phyloP scores from a whole-genome alignment of 2,113 vertebrate species.

The Psophia crepitans region DNA sequence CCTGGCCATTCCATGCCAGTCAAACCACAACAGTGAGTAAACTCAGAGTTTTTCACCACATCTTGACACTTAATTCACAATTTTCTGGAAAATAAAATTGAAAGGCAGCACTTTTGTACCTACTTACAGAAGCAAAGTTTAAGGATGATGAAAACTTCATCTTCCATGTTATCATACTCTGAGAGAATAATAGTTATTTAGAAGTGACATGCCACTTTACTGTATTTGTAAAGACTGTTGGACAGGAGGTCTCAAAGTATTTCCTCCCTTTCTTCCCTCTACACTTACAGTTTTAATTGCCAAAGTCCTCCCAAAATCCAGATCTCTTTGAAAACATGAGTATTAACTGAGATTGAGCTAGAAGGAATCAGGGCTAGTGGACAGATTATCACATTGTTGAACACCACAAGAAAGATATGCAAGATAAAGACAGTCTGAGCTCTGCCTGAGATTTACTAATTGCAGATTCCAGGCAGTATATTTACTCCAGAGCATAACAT shows the following conservation, averaged over 20 bases:
- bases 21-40: not conserved
- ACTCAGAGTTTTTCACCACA: not conserved
- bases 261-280: not conserved
- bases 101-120: not conserved
- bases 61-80: not conserved
- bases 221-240: not conserved
- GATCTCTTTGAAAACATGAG: not conserved
- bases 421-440: not conserved
- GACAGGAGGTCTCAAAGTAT: not conserved
- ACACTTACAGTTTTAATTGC: not conserved
- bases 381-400: not conserved
- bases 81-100: not conserved
- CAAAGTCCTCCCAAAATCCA: not conserved
- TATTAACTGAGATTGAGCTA: not conserved
- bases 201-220: not conserved
- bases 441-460: not conserved
- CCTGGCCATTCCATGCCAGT: not conserved
- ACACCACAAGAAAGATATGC: not conserved
- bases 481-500: not conserved
- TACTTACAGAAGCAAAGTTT: not conserved
- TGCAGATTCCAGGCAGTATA: not conserved
- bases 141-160: not conserved
- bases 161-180: not conserved
- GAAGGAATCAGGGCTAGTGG: not conserved
- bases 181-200: not conserved